Evolutionary conservation across 2,797 vertebrate genomes (phyloP).

Genomic region (Trachurus trachurus): DNA sequence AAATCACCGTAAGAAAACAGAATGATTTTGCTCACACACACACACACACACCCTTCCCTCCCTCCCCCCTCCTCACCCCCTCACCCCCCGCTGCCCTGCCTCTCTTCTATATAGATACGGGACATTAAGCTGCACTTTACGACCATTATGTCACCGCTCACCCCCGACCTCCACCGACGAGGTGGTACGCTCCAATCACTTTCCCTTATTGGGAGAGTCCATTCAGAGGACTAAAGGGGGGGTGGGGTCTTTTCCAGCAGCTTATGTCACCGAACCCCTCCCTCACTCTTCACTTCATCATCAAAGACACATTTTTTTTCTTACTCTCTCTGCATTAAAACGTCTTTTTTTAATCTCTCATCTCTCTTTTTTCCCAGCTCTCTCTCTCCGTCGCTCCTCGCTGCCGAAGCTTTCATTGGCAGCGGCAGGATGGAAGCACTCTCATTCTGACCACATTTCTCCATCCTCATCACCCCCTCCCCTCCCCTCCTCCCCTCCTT

Average conservation of each 20-base stretch:
- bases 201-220: conserved; percentile 43
- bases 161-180: neutral
- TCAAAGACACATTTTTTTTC: neutral
- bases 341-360: too few species aligned
- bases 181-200: conserved; percentile 30
- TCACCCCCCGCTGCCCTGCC: neutral
- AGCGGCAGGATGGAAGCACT: conserved; percentile 61
- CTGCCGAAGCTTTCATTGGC: conserved; percentile 53
- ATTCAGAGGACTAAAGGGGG: neutral
- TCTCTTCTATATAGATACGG: conserved; percentile 13
- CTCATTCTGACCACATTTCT: conserved; percentile 70
- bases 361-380: conserved; percentile 10
- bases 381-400: conserved; percentile 1
- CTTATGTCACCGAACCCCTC: conserved; percentile 18
- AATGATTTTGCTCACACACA: neutral
- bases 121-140: conserved; percentile 53
- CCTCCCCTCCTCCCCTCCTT: conserved; percentile 21
- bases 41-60: neutral
- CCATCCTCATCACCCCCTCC: conserved; percentile 40
- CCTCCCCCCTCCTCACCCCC: neutral
- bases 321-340: neutral
- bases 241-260: conserved; percentile 21
- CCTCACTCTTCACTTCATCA: conserved; percentile 21
- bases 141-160: conserved; percentile 24
- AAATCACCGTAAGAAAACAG: neutral